These are phyloP conservation scores for Cephus pygmeus DNA, from an alignment of 2,888 invertebrate species.

Conservation along the genomic window DNA sequence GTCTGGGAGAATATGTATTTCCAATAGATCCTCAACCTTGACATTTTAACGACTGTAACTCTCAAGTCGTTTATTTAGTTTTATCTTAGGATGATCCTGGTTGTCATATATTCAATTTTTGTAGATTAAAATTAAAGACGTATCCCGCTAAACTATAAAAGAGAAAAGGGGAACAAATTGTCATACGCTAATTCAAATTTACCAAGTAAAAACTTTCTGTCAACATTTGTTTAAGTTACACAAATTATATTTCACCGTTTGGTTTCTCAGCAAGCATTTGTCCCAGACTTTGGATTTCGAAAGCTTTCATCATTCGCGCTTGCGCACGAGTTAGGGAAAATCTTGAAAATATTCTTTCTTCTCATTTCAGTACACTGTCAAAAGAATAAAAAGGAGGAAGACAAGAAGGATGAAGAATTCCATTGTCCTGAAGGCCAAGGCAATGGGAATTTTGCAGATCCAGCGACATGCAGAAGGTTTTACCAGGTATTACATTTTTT, in stretches of 20 bases:
- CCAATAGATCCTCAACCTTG: slow-evolving; percentile 33
- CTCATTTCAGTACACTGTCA: slow-evolving; percentile 64
- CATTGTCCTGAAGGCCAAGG: slow-evolving; percentile 84
- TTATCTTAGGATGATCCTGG: not conserved
- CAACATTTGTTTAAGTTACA: not conserved
- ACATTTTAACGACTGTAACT: slow-evolving; percentile 28
- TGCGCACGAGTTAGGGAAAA: not conserved
- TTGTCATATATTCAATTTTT: not conserved
- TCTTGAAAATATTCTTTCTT: slow-evolving; percentile 28
- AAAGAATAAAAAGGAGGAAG: slow-evolving; percentile 66
- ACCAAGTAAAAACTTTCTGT: not conserved
- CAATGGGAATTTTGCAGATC: slow-evolving; percentile 91
- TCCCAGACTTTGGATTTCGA: not conserved
- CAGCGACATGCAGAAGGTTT: slow-evolving; percentile 86
- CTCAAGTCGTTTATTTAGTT: not conserved
- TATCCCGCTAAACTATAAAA: not conserved
- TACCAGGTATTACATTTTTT: slow-evolving; percentile 77
- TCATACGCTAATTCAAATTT: not conserved
- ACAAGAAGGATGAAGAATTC: slow-evolving; percentile 75
- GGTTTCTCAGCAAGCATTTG: not conserved
- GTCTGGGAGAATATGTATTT: not conserved
- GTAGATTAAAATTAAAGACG: not conserved
- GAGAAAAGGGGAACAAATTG: not conserved
- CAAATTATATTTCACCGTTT: not conserved
- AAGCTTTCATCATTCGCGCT: not conserved